Evolutionary conservation across 2,888 invertebrate genomes (phyloP).

Genomic region (Eulithis testata): DNA sequence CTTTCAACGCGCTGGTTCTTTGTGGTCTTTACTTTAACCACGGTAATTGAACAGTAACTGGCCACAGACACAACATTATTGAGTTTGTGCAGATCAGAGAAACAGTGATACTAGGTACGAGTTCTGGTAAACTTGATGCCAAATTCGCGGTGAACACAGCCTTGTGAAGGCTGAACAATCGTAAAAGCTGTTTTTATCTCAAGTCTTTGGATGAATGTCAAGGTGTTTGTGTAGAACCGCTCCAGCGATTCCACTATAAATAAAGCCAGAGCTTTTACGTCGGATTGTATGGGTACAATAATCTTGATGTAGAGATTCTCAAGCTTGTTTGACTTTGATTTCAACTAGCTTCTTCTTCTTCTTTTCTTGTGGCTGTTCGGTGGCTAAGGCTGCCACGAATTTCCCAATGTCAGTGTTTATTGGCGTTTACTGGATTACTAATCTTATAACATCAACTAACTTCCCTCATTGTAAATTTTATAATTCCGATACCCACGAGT

Average conservation of each 20-base stretch:
- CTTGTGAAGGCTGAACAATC: constrained; percentile 30
- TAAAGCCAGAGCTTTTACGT: constrained; percentile 18
- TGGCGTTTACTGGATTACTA: no score
- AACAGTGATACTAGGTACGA: neutral
- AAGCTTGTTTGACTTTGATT: neutral
- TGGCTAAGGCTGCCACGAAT: no score
- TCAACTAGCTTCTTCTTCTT: no score
- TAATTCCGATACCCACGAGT: no score
- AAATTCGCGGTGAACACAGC: constrained; percentile 24
- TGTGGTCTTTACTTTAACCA: no score
- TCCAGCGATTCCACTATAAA: constrained; percentile 26
- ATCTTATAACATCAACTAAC: no score
- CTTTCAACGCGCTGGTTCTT: no score
- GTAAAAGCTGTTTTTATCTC: constrained; percentile 37
- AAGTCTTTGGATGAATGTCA: constrained; percentile 36
- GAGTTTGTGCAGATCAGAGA: neutral
- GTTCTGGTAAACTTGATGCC: neutral
- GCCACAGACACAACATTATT: no score
- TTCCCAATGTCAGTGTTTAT: no score
- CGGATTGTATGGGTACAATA: neutral
- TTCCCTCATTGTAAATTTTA: no score
- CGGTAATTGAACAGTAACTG: no score
- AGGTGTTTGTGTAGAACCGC: constrained; percentile 31
- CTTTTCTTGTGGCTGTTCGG: no score
- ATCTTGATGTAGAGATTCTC: neutral